phyloP scores from a whole-genome alignment of 2,888 invertebrate species.

The Seira musarum region DNA sequence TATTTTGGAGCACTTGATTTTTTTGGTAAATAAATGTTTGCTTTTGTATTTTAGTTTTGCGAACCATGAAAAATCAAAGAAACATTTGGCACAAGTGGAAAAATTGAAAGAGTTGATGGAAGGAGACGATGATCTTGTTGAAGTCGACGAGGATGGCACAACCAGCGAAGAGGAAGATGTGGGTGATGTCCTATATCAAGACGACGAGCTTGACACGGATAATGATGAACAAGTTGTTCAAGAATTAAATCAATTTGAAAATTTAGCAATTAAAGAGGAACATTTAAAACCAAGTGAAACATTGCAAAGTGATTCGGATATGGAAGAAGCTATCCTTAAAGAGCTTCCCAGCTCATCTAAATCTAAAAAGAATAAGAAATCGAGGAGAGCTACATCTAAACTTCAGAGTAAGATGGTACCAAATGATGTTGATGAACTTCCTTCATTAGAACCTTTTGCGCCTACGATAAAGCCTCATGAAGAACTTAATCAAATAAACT shows the following conservation, averaged over 20 bases:
- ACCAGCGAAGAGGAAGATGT: constrained; percentile 19
- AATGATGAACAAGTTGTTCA: not conserved
- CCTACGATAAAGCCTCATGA: not conserved
- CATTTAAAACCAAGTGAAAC: not conserved
- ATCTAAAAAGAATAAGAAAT: no score
- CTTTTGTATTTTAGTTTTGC: constrained; percentile 54
- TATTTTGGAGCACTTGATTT: not conserved
- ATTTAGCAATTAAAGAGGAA: not conserved
- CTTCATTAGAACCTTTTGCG: no score
- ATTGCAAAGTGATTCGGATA: constrained; percentile 5
- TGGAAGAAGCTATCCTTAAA: constrained; percentile 9
- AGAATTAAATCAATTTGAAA: constrained; percentile 14
- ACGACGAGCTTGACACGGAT: constrained; percentile 9
- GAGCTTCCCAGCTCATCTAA: no score
- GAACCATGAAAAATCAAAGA: constrained; percentile 69
- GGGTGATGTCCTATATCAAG: constrained; percentile 6
- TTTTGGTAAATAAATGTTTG: not conserved
- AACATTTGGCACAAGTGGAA: constrained; percentile 64
- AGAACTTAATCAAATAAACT: not conserved
- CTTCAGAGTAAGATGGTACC: not conserved
- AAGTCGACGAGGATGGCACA: constrained; percentile 9
- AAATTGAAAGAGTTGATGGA: constrained; percentile 42
- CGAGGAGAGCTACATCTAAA: no score
- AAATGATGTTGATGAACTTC: not conserved
- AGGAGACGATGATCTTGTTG: constrained; percentile 18